Base-by-base conservation (phyloP, 2,888 invertebrate species). In the Cartodere bifasciata region DNA sequence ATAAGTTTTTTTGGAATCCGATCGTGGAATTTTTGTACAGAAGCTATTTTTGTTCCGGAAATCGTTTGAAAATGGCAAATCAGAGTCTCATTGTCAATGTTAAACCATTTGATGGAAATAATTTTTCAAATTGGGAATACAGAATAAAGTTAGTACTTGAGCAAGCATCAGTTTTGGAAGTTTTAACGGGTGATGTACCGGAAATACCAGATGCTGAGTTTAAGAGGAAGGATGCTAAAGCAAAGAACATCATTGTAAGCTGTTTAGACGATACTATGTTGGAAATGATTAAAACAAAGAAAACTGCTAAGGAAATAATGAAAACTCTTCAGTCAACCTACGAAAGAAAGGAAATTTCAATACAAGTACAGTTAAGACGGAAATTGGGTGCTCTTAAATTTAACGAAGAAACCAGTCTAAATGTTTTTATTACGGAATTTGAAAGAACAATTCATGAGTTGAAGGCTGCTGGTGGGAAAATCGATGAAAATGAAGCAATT, bases 261-360 rank as follows among this genome's bases (percentile, higher is more conserved):
- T 38, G 35, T 25, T 22, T 40, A 7, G 22, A 31, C 10, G 40
- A 44, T 22, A 41, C 36, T 23, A 29, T 41, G 13, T 28, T 43
- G n/a, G 40, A 42, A 38, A 22, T 34, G 9, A 35, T 43, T 6
- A 43, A 40, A 36, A 26, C 22, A 15, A 37, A 39, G 15, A 37
- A 24, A 17, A 42, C 40, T n/a, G 41, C 44, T 20, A 39, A 35
- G 29, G 34, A 44, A 35, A 39, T 44, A 2, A 30, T 37, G 29
- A 14, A 29, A n/a, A 26, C 35, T 6, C 23, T 37, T n/a, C 30
- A 23, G 10, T 16, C 10, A 15, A 36, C 36, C 11, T 33, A 40
- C 28, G 17, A 16, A 3, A 37, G 23, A 31, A 34, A 21, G n/a
- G 34, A 30, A n/a, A 23, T 30, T 7, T 30, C 36, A 7, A 30